Evolutionary conservation across 2,113 vertebrate species (phyloP).

Genomic region (Podarcis cretensis): DNA sequence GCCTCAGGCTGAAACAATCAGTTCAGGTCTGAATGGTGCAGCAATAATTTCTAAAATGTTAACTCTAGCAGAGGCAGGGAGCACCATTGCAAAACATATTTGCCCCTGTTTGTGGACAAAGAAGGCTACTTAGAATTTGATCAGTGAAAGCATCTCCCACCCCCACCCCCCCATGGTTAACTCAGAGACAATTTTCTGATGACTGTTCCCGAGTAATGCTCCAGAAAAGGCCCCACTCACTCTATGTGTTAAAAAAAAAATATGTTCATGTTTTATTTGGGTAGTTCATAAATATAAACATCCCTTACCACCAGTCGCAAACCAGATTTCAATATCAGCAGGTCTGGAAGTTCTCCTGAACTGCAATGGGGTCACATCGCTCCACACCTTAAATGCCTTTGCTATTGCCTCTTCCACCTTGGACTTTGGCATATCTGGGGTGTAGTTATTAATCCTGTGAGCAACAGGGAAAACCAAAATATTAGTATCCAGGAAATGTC

Average conservation of each 20-base stretch:
- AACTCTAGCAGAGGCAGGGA: neutral
- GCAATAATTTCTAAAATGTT: too few relatives aligned
- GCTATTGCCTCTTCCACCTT: conserved; percentile 61
- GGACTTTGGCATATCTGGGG: conserved; percentile 31
- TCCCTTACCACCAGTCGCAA: conserved; percentile 70
- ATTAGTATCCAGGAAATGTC: conserved; percentile 33
- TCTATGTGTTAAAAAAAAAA: neutral
- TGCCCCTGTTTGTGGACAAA: neutral
- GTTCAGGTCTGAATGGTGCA: too few relatives aligned
- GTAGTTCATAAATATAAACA: neutral
- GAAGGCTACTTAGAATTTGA: neutral
- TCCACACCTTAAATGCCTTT: conserved; percentile 72
- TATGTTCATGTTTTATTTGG: neutral
- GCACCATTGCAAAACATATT: neutral
- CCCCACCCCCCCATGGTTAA: neutral
- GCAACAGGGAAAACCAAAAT: conserved; percentile 28
- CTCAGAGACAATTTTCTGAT: neutral
- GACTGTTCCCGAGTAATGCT: neutral
- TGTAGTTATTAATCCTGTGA: conserved; percentile 67
- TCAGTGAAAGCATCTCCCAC: neutral
- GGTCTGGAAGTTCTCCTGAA: accelerated
- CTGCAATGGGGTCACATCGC: conserved; percentile 63
- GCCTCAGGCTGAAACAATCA: too few relatives aligned
- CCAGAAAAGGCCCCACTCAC: neutral
- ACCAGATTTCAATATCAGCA: conserved; percentile 75